Evolutionary conservation across 2,797 vertebrate species (phyloP), one percentile per base, ranked within the genome.

Genomic region (Oophaga sylvatica): DNA sequence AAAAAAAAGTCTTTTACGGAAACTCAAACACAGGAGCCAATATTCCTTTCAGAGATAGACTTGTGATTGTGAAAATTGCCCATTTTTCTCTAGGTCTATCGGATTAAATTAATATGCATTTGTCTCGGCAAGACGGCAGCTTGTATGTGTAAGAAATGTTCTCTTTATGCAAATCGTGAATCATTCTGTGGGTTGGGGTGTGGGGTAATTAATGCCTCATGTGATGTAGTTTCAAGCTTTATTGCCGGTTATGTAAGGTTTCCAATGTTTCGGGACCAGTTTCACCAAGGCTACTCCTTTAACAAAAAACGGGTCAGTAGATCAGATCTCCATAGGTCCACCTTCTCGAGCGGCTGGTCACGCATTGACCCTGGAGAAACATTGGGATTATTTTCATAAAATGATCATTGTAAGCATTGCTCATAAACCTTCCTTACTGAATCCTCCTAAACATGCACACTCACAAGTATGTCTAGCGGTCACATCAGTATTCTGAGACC

Each of bases 11-110:
- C 56, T 26, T 75, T 75, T 60, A 57, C 31, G n/a, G 56, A 62
- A 57, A 84, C 17, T 57, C 45, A 81, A 41, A 26, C 60, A 81
- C 41, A 63, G 35, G 67, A 53, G 68, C 53, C 82, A 73, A 84
- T 45, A 71, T 59, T 62, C 68, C 68, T 73, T 84, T 75, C 68
- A 75, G 82, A 84, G 60, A 75, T 20, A 20, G 19, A 26, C 35
- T 41, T 12, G 57, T 26, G 31, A 76, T 76, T 75, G 68, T 35
- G 65, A 71, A 20, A 35, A 71, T 31, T 15, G 7, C 45, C 53
- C 5, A 53, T 8, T 76, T 3, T 41, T 45, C 41, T 48, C 71
- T 45, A 11, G 41, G 35, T 45, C 35, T 22, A 75, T 45, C 20
- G 26, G 45, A 16, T 22, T 0, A 2, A 16, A 77, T 77, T 77